Conservation (phyloP, 92 coral and sea anemone genomes). For the Chrysogorgia sp. region DNA sequence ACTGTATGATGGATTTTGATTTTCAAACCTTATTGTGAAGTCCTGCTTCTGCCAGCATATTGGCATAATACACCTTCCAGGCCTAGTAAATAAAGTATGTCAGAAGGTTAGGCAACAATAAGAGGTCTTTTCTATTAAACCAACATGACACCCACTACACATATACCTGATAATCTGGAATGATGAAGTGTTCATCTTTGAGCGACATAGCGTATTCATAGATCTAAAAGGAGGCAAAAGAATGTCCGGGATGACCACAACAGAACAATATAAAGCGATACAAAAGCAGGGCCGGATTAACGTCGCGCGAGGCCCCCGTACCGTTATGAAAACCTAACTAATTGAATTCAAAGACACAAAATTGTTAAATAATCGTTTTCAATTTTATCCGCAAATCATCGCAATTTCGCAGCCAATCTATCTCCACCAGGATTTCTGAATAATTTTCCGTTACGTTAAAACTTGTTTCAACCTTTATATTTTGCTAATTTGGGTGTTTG, state of each 20-base stretch:
- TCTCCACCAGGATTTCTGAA: no score
- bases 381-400: no score
- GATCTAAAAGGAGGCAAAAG: constrained; percentile 48
- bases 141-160: background rate
- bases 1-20: background rate
- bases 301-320: no score
- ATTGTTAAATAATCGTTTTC: no score
- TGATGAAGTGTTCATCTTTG: constrained; percentile 59
- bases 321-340: no score
- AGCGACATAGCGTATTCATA: constrained; percentile 79
- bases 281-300: no score
- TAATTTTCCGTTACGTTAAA: no score
- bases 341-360: no score
- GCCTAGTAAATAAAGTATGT: constrained; percentile 37
- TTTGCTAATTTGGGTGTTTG: no score
- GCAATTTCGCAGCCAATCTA: no score
- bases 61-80: constrained; percentile 60
- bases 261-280: no score
- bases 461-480: no score
- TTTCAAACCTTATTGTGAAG: constrained; percentile 63
- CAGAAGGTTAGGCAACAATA: background rate
- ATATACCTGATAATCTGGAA: constrained; percentile 79
- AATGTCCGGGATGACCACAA: background rate
- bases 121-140: background rate
- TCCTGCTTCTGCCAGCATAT: constrained; percentile 67